Conservation (phyloP, 1,140 invertebrate genomes). For the Formica selysi region DNA sequence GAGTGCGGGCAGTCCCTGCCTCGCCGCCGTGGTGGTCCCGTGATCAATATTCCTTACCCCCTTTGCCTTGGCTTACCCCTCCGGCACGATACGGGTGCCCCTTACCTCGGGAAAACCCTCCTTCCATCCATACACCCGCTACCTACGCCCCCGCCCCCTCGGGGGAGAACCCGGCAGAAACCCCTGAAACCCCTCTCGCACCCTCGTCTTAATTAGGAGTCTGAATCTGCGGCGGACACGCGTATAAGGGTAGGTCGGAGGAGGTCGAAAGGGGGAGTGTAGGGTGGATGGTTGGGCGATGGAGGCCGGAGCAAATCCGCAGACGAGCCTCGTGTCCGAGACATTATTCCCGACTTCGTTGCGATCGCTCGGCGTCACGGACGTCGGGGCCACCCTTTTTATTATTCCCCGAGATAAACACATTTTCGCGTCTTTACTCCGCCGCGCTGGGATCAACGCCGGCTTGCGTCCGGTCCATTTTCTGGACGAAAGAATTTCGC, state of each 20-base stretch:
- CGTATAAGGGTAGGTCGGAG: constrained; percentile 86
- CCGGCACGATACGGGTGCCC: constrained; percentile 77
- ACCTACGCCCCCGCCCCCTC: constrained; percentile 61
- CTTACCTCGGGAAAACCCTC: constrained; percentile 76
- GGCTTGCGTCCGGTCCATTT: constrained; percentile 53
- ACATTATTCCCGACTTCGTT: constrained; percentile 85
- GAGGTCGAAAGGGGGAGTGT: constrained; percentile 65
- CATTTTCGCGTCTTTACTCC: constrained; percentile 73
- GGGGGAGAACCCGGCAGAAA: constrained; percentile 79
- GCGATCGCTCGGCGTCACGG: constrained; percentile 68
- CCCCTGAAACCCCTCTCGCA: constrained; percentile 84
- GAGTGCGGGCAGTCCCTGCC: constrained; percentile 80
- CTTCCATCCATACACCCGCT: constrained; percentile 69
- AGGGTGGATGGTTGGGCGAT: constrained; percentile 57
- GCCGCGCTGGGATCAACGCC: neutral
- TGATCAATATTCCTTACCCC: constrained; percentile 87
- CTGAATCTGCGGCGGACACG: constrained; percentile 90
- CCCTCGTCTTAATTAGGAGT: constrained; percentile 89
- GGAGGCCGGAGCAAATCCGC: constrained; percentile 77
- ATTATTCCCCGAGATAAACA: constrained; percentile 77
- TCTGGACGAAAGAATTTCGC: constrained; percentile 70
- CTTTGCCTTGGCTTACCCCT: constrained; percentile 85
- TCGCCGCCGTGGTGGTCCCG: constrained; percentile 80
- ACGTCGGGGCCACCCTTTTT: constrained; percentile 72
- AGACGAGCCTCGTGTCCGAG: constrained; percentile 85